Evolutionary conservation across 2,113 vertebrate species (phyloP).

Genomic region (Podocnemis expansa): DNA sequence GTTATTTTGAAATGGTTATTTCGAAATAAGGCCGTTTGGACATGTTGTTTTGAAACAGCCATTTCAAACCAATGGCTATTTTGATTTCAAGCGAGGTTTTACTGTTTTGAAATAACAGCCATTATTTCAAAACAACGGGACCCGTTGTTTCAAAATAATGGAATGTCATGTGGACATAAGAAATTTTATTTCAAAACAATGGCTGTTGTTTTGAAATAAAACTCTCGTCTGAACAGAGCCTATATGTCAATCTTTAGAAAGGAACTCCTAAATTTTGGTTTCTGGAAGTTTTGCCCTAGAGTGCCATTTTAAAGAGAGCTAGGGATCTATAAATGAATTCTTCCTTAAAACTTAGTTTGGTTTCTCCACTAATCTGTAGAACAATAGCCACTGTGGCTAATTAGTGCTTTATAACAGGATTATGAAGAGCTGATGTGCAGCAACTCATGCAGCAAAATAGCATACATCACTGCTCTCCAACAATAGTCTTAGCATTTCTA

Average conservation of each 20-base stretch:
- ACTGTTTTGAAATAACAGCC: no score
- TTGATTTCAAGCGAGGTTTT: no score
- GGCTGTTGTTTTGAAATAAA: no score
- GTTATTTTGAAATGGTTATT: no score
- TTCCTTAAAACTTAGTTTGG: background rate
- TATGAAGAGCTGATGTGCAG: constrained; percentile 15
- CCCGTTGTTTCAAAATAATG: no score
- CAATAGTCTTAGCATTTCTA: constrained; percentile 25
- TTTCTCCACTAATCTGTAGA: constrained; percentile 32
- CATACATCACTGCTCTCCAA: background rate
- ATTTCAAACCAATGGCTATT: no score
- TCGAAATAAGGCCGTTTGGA: no score
- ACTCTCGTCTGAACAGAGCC: no score
- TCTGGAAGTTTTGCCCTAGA: background rate
- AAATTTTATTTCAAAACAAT: no score
- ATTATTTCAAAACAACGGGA: no score
- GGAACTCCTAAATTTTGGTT: background rate
- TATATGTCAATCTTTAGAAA: background rate
- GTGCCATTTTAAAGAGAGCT: background rate
- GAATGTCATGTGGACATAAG: no score
- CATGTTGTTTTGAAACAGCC: no score
- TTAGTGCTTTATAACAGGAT: constrained; percentile 35
- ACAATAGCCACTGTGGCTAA: constrained; percentile 41
- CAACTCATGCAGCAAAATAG: constrained; percentile 58
- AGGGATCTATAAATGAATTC: background rate